Conservation (phyloP, 2,797 vertebrate genomes). For the Taeniopygia guttata region DNA sequence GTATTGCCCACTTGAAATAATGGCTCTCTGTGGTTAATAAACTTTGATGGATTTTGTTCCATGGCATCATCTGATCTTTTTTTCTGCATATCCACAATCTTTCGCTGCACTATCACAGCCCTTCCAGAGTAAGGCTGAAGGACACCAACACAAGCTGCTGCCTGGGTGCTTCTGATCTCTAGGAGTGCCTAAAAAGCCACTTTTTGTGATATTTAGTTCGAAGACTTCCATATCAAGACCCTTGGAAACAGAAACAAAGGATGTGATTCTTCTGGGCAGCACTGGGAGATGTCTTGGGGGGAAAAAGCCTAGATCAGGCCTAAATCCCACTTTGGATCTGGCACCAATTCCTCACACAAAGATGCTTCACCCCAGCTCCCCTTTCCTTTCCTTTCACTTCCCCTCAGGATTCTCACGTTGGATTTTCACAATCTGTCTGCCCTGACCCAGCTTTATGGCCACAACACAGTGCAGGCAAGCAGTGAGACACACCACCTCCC, state of each 20-base stretch:
- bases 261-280: neutral
- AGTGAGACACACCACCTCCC: neutral
- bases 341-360: rapidly evolving
- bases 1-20: neutral
- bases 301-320: neutral
- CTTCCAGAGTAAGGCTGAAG: neutral
- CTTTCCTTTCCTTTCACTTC: neutral
- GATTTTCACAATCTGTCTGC: neutral
- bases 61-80: neutral
- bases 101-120: neutral
- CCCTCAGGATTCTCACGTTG: neutral
- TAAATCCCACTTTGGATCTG: neutral
- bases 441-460: neutral
- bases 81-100: neutral
- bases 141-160: neutral
- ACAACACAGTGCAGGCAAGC: neutral
- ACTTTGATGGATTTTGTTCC: neutral
- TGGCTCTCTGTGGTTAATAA: neutral
- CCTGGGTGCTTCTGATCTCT: neutral
- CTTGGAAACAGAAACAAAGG: neutral
- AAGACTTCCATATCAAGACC: neutral
- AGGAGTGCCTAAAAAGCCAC: neutral
- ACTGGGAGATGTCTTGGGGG: neutral
- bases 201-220: neutral
- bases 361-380: neutral